These are phyloP conservation scores for Madoqua kirkii DNA, from an alignment of 2,113 vertebrate species.

Conservation along the genomic window DNA sequence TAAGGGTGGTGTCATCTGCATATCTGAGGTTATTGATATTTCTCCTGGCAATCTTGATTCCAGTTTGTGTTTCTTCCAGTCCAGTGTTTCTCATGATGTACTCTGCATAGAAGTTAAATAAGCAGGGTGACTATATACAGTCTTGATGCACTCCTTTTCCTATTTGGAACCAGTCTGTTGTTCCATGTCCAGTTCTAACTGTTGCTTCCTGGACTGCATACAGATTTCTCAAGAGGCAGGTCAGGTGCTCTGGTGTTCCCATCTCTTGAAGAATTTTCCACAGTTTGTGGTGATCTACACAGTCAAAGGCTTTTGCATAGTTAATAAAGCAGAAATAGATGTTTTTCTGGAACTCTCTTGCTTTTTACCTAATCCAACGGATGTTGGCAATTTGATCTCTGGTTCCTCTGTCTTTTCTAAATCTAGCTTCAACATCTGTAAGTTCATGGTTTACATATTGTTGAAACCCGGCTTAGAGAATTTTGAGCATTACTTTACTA, in stretches of 20 bases:
- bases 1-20: not conserved
- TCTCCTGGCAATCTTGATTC: not conserved
- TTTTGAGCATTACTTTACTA: not conserved
- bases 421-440: not conserved
- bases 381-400: not conserved
- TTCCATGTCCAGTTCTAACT: not conserved
- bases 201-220: not conserved
- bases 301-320: not conserved
- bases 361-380: fast-evolving
- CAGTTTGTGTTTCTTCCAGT: not conserved
- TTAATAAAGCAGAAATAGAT: not conserved
- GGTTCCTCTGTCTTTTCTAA: not conserved
- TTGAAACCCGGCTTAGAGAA: not conserved
- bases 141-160: not conserved
- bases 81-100: not conserved
- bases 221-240: not conserved
- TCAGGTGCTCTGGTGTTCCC: not conserved
- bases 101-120: not conserved
- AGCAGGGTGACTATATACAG: not conserved
- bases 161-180: not conserved
- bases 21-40: not conserved
- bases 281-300: not conserved
- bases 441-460: not conserved
- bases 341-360: not conserved
- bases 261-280: not conserved